phyloP scores from a whole-genome alignment of 2,888 invertebrate genomes.

The Polietes domitor region DNA sequence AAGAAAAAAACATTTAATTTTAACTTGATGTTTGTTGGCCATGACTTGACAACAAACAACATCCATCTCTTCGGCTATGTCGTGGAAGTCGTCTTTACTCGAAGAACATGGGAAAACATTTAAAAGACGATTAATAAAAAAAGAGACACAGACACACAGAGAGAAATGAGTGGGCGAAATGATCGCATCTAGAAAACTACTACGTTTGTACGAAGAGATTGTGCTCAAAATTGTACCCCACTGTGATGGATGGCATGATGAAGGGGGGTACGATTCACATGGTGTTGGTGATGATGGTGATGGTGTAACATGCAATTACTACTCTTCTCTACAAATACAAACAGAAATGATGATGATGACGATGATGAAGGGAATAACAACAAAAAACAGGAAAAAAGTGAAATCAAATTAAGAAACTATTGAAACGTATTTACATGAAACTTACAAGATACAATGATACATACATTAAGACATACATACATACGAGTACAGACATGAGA shows the following conservation, averaged over 20 bases:
- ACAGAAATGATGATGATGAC: neutral
- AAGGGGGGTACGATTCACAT: neutral
- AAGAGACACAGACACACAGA: neutral
- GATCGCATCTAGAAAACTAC: neutral
- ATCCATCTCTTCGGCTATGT: too few relatives aligned
- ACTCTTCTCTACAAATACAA: neutral
- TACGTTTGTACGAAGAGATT: neutral
- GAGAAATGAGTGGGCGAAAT: conserved; percentile 19
- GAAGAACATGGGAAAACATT: conserved; percentile 21
- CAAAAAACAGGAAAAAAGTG: conserved; percentile 6
- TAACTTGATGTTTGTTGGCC: conserved; percentile 3
- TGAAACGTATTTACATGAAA: conserved; percentile 6
- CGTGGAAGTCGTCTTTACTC: too few relatives aligned
- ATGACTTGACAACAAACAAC: conserved; percentile 14
- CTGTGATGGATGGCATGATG: conserved; percentile 4
- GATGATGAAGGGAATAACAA: conserved; percentile 2
- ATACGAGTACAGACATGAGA: neutral
- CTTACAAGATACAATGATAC: conserved; percentile 7
- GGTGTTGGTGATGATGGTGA: neutral
- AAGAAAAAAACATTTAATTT: neutral
- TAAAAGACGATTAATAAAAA: conserved; percentile 13
- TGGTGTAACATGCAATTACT: conserved; percentile 18
- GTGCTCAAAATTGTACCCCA: neutral
- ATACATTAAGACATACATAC: neutral
- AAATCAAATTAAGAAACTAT: conserved; percentile 35